Evolutionary conservation across 2,113 vertebrate genomes (phyloP), one percentile per base, ranked within the genome.

Genomic region (Brachyhypopomus occidentalis): DNA sequence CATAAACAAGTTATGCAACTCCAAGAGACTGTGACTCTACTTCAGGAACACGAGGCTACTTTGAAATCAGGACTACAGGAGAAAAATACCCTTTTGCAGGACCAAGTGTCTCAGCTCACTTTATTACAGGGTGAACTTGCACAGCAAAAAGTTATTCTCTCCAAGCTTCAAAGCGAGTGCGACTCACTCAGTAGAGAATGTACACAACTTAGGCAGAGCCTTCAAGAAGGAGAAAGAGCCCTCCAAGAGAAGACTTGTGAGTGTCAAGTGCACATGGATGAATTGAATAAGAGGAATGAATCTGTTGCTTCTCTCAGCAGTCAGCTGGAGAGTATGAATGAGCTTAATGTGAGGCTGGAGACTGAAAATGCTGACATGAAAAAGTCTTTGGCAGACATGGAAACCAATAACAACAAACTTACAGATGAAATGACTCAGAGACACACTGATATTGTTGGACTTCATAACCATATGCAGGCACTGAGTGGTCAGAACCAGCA

Each of bases 31-130:
- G 73, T 92, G 1, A 75, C 89, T 0, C 82, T 89, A 41, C 87
- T 95, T 25, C 91, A 94, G 87, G 90, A 95, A 19, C 92, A 95
- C 83, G 87, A 91, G 16, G 82, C 89, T 11, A 91, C 87, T 1
- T 23, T 95, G 17, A 93, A 90, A 86, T 80, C 88, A 3, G 90
- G 87, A 34, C 87, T 95, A 5, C 83, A 90, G 87, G 87, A 91
- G 81, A 94, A 89, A 20, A 92, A 91, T 17, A 74, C 66, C 0
- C 25, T 75, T 82, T 22, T 94, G 3, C 90, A 92, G 73, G 92
- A 94, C 85, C 92, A 89, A 64, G 77, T 52, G 2, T 83, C 89
- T 41, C 90, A 94, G 25, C 87, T 89, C 16, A 22, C 76, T 8
- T 83, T 60, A 0, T 82, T 93, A 27, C 19, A 12, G 83, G 88